phyloP scores from a whole-genome alignment of 2,797 vertebrate genomes.

The Dendrocincla fuliginosa region DNA sequence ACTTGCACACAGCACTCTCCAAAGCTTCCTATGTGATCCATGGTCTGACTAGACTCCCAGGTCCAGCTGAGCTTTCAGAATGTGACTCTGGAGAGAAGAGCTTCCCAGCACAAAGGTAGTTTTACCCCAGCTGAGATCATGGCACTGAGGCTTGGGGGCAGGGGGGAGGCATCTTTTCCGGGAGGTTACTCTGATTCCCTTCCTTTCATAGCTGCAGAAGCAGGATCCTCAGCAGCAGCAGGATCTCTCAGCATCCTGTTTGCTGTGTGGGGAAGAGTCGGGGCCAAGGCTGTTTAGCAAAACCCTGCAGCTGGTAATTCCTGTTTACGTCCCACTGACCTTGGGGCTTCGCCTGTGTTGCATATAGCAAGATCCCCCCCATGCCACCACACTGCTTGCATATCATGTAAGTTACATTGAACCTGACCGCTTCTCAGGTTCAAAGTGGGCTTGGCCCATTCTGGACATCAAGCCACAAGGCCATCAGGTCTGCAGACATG shows the following conservation, averaged over 20 bases:
- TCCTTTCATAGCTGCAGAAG: rapidly evolving
- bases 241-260: constrained; percentile 38
- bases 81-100: background rate
- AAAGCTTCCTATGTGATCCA: background rate
- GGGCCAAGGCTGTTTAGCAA: background rate
- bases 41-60: background rate
- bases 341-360: rapidly evolving
- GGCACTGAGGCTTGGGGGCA: background rate
- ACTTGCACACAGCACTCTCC: background rate
- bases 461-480: background rate
- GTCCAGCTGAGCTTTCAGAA: background rate
- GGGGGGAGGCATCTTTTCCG: background rate
- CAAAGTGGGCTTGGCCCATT: rapidly evolving
- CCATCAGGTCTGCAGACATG: background rate
- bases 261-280: background rate
- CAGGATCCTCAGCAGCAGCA: background rate
- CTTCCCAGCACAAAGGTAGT: background rate
- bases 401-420: background rate
- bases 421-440: background rate
- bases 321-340: constrained; percentile 30
- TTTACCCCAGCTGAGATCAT: background rate
- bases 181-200: background rate
- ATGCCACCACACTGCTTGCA: background rate
- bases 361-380: background rate
- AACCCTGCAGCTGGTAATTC: constrained; percentile 32